Evolutionary conservation across 2,888 invertebrate species (phyloP), one percentile per base, ranked within the genome.

Genomic region (Pollenia amentaria): DNA sequence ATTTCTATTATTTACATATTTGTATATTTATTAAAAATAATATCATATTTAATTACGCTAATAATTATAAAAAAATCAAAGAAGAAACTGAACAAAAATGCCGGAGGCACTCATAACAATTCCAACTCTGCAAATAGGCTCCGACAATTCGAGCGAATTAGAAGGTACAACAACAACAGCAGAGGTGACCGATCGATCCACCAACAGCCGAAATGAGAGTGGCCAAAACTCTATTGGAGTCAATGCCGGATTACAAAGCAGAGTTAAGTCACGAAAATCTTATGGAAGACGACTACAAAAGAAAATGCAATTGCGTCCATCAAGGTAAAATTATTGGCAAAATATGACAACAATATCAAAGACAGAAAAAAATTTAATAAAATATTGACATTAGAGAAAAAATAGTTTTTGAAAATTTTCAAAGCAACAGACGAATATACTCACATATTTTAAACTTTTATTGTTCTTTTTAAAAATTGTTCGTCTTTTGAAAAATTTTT

Each of bases 61-160:
- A 69, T n/a, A 29, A 18, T 38, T 51, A 53, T 29, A 21, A 18
- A 18, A 75, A 2, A 16, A 16, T 73, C 14, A 29, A 12, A 67
- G 12, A 16, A 14, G 4, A 44, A 55, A 16, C 38, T 4, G 38
- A 38, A n/a, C 6, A 6, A 48, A 55, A 57, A 89, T 89, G 89
- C 88, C 89, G 9, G 88, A 89, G 82, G 86, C 51, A 67, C 60
- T 88, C 18, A 72, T 55, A 55, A 18, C 78, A 11, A 44, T 88
- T 29, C 88, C 89, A 48, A 44, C 72, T n/a, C 72, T 88, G 8
- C 62, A 76, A 46, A 64, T 88, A 51, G 62, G 84, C 9, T 48
- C 76, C 1, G 88, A 80, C 12, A 85, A 77, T 80, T 75, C 82
- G 11, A 89, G 88, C 69, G 89, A 88, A 77, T 65, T 81, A 10